Base-by-base conservation (phyloP, 2,113 vertebrate species). In the Planiliza haematocheilus region DNA sequence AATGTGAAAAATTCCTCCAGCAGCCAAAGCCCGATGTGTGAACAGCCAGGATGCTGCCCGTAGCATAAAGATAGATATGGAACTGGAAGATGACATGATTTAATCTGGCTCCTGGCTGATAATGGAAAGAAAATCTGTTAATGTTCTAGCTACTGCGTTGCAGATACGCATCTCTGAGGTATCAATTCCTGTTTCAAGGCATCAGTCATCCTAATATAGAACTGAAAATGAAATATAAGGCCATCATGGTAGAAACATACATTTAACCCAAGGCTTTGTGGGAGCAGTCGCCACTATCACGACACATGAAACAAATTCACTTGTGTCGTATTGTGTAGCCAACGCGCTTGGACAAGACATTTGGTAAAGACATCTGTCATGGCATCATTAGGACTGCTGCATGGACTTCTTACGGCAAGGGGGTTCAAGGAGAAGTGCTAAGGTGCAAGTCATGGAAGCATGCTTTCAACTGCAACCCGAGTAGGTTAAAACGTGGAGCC, bases 391-490 rank as follows among this genome's bases (percentile, higher is more conserved):
- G 3, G 42, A 39, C 52, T 55, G 43, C 43, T 10, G 60, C 21
- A 51, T 70, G 72, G 80, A 70, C 60, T 69, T 78, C 71, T 78
- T 42, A 63, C 8, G 70, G 64, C 34, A 7, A 14, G 18, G 38
- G 38, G 59, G 67, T 71, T 86, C 77, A 79, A 79, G 87, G 81
- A 78, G 82, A 79, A 81, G 83, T 50, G 75, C 70, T 82, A 84
- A 87, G 80, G 87, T 39, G 80, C 52, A 45, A 74, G 70, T 67
- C 57, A 51, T 57, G 4, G 41, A 78, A 52, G 75, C 68, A 74
- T 81, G 86, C 85, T 70, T 79, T 81, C 74, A 87, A 69, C 66
- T 89, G 91, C 59, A 91, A 91, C 85, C 67, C 3, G 89, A 92
- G 90, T 90, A 90, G 89, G 89, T 88, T 90, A 88, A 70, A 70